Conservation (phyloP, 1,140 invertebrate genomes). For the Leptopilina boulardi region DNA sequence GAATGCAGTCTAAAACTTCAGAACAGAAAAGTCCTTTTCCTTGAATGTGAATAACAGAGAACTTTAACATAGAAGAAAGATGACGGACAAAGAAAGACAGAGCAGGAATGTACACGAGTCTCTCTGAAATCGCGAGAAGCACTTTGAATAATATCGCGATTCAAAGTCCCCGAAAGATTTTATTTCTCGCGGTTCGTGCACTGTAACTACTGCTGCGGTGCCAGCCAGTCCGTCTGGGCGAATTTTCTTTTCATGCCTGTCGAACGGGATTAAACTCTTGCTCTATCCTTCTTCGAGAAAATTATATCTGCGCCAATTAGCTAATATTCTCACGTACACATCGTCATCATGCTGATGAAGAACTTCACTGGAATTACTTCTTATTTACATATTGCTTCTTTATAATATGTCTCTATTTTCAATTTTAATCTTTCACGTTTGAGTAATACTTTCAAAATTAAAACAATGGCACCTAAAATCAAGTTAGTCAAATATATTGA, state of each 20-base stretch:
- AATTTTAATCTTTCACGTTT: slow-evolving; percentile 28
- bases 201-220: slow-evolving; percentile 66
- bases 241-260: slow-evolving; percentile 34
- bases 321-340: slow-evolving; percentile 42
- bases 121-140: slow-evolving; percentile 69
- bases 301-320: slow-evolving; percentile 62
- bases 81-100: slow-evolving; percentile 44
- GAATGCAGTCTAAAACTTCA: slow-evolving; percentile 2
- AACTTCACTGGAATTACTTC: too few relatives aligned
- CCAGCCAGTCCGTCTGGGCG: slow-evolving; percentile 70
- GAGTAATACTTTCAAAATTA: too few relatives aligned
- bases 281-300: slow-evolving; percentile 45
- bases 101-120: slow-evolving; percentile 39
- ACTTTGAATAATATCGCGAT: slow-evolving; percentile 75
- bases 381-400: too few relatives aligned
- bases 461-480: too few relatives aligned
- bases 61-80: slow-evolving; percentile 47
- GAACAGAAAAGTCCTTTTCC: neutral
- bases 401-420: slow-evolving; percentile 38
- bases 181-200: slow-evolving; percentile 70
- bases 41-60: neutral
- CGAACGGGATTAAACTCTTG: slow-evolving; percentile 40
- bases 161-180: slow-evolving; percentile 72
- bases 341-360: too few relatives aligned
- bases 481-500: too few relatives aligned